phyloP scores from a whole-genome alignment of 1,140 invertebrate species.

The Brachystomella parvula region DNA sequence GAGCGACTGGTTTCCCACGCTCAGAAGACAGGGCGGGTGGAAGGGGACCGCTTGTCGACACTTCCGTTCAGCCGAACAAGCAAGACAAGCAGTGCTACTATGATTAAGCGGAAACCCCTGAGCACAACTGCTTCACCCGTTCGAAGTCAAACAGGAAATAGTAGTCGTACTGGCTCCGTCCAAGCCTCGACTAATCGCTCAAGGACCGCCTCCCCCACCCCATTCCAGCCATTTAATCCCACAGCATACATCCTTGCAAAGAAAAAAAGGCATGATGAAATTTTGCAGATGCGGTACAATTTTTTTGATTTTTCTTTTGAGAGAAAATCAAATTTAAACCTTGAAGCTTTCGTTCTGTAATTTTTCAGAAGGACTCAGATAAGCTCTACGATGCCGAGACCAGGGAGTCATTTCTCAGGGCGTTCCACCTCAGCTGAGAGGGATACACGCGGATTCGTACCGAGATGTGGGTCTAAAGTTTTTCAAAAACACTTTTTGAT shows the following conservation, averaged over 20 bases:
- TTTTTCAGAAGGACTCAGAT: background rate
- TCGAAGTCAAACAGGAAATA: background rate
- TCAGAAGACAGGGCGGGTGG: background rate
- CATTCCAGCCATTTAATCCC: background rate
- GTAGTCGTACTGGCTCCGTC: background rate
- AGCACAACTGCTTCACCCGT: background rate
- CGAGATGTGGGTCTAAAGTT: background rate
- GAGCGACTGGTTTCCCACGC: background rate
- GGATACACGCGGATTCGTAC: background rate
- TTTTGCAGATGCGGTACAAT: conserved; percentile 16
- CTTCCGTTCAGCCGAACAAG: background rate
- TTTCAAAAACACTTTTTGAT: too few species aligned
- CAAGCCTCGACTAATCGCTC: background rate
- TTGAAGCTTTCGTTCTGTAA: background rate
- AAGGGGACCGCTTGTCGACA: background rate
- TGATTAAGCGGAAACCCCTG: background rate
- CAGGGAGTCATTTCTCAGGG: background rate
- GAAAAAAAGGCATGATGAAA: conserved; percentile 26
- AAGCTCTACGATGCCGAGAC: background rate
- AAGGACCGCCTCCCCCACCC: background rate
- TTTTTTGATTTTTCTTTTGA: too few species aligned
- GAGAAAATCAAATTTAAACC: background rate
- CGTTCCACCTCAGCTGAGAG: background rate
- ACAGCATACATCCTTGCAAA: conserved; percentile 19
- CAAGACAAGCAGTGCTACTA: background rate